Percentiles rank a stretch among this genome's conserved stretches.
These are phyloP conservation scores for Parazoanthus swiftii DNA, from an alignment of 92 coral and sea anemone species.

Conservation along the genomic window DNA sequence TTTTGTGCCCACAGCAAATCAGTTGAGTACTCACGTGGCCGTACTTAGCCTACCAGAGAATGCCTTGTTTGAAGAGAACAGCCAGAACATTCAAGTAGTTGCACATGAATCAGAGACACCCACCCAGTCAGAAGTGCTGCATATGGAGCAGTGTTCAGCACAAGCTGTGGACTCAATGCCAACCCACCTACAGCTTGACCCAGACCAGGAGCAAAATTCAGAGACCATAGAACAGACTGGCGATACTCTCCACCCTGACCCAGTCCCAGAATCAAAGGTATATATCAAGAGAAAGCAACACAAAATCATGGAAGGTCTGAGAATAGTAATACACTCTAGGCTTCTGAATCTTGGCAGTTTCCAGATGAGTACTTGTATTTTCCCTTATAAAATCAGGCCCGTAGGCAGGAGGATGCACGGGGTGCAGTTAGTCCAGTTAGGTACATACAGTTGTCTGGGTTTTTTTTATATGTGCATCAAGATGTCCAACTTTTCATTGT, in stretches of 20 bases:
- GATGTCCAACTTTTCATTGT: neutral
- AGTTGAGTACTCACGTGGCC: slow-evolving; percentile 58
- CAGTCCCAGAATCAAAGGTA: slow-evolving; percentile 27
- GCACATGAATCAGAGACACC: slow-evolving; percentile 15
- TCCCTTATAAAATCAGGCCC: too few relatives aligned
- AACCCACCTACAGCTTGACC: slow-evolving; percentile 9
- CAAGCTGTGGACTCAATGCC: slow-evolving; percentile 3
- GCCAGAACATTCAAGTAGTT: slow-evolving; percentile 18
- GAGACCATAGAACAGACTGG: slow-evolving; percentile 1
- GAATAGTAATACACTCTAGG: too few relatives aligned
- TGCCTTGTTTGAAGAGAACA: slow-evolving; percentile 57
- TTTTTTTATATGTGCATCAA: too few relatives aligned
- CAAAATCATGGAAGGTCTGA: too few relatives aligned
- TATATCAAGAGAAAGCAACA: neutral
- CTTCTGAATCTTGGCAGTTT: too few relatives aligned
- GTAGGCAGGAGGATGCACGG: too few relatives aligned
- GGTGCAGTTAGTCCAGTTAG: too few relatives aligned
- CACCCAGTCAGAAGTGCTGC: slow-evolving; percentile 25
- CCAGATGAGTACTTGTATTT: too few relatives aligned
- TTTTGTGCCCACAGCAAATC: slow-evolving; percentile 39
- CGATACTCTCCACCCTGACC: neutral
- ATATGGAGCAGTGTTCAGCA: slow-evolving; percentile 29
- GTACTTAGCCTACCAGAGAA: slow-evolving; percentile 63
- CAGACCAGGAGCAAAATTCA: slow-evolving; percentile 24
- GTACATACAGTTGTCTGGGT: too few relatives aligned